Evolutionary conservation across 2,888 invertebrate genomes (phyloP).

Genomic region (Harpalus rufipes): DNA sequence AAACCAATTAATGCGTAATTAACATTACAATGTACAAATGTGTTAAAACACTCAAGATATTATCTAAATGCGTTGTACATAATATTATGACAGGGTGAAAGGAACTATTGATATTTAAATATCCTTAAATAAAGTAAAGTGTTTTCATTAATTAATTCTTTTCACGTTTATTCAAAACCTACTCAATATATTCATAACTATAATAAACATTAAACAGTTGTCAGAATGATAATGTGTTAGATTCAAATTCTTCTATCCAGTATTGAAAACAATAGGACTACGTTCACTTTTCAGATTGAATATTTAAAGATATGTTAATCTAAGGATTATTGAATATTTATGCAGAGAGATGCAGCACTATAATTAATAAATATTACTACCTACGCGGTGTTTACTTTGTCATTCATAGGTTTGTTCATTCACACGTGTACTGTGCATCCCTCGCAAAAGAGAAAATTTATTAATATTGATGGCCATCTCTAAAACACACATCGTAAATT

Average conservation of each 20-base stretch:
- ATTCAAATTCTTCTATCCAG: conserved; percentile 24
- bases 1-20: conserved; percentile 38
- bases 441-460: conserved; percentile 35
- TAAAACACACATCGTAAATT: conserved; percentile 6
- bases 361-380: conserved; percentile 62
- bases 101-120: conserved; percentile 42
- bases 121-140: conserved; percentile 42
- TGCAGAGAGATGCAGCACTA: conserved; percentile 55
- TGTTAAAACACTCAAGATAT: conserved; percentile 30
- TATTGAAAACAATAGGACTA: conserved; percentile 48
- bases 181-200: conserved; percentile 57
- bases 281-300: conserved; percentile 47
- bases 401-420: conserved; percentile 62
- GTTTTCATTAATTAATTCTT: conserved; percentile 59
- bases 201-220: conserved; percentile 61
- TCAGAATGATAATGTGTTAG: conserved; percentile 51
- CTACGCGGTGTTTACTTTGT: conserved; percentile 58
- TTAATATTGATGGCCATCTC: conserved; percentile 45
- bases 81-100: conserved; percentile 52
- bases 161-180: conserved; percentile 53
- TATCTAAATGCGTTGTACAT: conserved; percentile 6
- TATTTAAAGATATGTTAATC: conserved; percentile 56
- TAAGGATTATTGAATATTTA: conserved; percentile 51
- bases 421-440: conserved; percentile 47
- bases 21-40: conserved; percentile 36